Conservation (phyloP, 1,140 invertebrate genomes). For the Armadillidium nasatum region DNA sequence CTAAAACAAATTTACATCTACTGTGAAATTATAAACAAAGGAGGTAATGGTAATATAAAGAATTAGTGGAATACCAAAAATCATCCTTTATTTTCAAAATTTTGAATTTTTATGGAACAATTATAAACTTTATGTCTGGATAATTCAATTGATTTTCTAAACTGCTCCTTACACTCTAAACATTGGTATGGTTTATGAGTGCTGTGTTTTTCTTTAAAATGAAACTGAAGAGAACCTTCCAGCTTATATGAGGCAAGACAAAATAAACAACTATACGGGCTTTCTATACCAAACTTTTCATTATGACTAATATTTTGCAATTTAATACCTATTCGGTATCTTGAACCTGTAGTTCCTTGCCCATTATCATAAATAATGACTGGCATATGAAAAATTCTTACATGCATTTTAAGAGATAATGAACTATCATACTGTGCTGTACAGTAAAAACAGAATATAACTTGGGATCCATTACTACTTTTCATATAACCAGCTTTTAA, state of each 20-base stretch:
- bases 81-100: too few relatives aligned
- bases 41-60: too few relatives aligned
- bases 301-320: neutral
- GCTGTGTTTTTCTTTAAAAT: conserved; percentile 6
- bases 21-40: too few relatives aligned
- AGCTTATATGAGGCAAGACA: neutral
- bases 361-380: conserved; percentile 5
- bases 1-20: too few relatives aligned
- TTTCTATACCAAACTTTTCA: neutral
- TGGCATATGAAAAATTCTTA: conserved; percentile 2
- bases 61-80: too few relatives aligned
- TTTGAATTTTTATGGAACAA: too few relatives aligned
- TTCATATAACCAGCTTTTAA: neutral
- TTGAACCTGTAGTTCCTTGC: neutral
- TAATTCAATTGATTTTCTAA: conserved; percentile 2
- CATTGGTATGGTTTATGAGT: conserved; percentile 9
- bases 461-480: neutral
- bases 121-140: too few relatives aligned
- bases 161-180: neutral
- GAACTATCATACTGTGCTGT: neutral
- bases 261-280: neutral
- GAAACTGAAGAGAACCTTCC: conserved; percentile 5
- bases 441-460: conserved; percentile 3
- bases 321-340: conserved; percentile 13
- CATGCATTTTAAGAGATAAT: conserved; percentile 10